Evolutionary conservation across 2,113 vertebrate genomes (phyloP).

Genomic region (Lepidothrix coronata): DNA sequence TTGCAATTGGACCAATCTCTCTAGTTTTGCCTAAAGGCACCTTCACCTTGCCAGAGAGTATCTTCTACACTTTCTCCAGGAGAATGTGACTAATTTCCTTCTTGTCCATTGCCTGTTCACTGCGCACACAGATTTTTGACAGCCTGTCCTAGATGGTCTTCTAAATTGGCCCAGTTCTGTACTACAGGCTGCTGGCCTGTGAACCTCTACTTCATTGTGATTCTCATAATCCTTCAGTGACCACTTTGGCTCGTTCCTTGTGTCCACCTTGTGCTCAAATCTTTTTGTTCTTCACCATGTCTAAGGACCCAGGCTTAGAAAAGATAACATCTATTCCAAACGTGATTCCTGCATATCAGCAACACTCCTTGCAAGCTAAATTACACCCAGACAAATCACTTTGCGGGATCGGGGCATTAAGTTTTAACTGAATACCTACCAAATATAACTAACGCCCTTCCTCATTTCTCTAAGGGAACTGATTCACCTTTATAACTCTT

Average conservation of each 20-base stretch:
- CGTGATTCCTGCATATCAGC: not conserved
- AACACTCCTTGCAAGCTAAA: not conserved
- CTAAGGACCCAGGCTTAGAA: not conserved
- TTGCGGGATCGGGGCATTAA: not conserved
- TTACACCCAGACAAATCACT: not conserved
- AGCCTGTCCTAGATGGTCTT: not conserved
- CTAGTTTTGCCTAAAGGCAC: not conserved
- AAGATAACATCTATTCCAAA: not conserved
- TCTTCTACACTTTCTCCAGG: not conserved
- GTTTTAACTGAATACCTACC: constrained; percentile 45
- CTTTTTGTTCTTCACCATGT: not conserved
- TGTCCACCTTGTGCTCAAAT: not conserved
- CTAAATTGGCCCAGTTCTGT: not conserved
- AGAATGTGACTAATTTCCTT: not conserved
- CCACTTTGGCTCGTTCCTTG: not conserved
- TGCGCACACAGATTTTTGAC: not conserved
- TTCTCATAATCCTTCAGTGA: not conserved
- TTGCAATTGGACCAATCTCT: not conserved
- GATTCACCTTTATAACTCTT: constrained; percentile 83
- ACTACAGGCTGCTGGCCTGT: not conserved
- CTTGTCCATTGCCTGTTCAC: not conserved
- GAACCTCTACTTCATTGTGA: not conserved
- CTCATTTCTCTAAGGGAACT: constrained; percentile 74
- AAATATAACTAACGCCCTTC: constrained; percentile 40
- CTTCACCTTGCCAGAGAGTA: not conserved